These are phyloP conservation scores for Gambusia yucatana DNA, from an alignment of 2,797 vertebrate genomes.

Conservation along the genomic window DNA sequence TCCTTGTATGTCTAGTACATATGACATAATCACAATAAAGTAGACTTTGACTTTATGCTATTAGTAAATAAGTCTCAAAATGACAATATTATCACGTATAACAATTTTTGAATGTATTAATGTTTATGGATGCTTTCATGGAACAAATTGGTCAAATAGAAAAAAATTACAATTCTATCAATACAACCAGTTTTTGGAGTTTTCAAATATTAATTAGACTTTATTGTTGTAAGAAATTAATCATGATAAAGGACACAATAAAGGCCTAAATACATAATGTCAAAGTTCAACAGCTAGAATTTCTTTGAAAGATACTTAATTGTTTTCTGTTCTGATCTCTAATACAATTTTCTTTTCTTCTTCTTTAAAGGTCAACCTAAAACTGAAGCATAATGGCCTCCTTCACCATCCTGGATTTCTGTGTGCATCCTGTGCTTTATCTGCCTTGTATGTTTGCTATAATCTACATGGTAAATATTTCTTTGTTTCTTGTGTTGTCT, in stretches of 20 bases:
- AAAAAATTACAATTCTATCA: background rate
- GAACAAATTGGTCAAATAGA: background rate
- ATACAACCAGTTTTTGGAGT: background rate
- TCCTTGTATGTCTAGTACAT: too few species aligned
- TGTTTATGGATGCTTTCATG: background rate
- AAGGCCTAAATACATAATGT: background rate
- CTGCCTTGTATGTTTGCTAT: constrained; percentile 27
- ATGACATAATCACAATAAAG: too few species aligned
- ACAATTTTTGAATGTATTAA: background rate
- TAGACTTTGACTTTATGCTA: too few species aligned
- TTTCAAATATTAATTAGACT: background rate
- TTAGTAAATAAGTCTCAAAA: too few species aligned
- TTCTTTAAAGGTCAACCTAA: constrained; percentile 75
- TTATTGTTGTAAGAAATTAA: background rate
- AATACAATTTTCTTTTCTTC: constrained; percentile 37
- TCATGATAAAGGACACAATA: background rate
- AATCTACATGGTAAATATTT: constrained; percentile 50
- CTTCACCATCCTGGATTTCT: constrained; percentile 50
- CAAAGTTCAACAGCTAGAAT: background rate
- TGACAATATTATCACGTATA: too few species aligned
- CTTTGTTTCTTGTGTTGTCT: constrained; percentile 28
- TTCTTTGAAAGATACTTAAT: background rate
- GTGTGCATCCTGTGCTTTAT: constrained; percentile 70
- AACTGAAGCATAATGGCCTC: constrained; percentile 22
- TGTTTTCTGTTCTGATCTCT: background rate